phyloP scores from a whole-genome alignment of 2,888 invertebrate species.

The Ormyrus rosae region DNA sequence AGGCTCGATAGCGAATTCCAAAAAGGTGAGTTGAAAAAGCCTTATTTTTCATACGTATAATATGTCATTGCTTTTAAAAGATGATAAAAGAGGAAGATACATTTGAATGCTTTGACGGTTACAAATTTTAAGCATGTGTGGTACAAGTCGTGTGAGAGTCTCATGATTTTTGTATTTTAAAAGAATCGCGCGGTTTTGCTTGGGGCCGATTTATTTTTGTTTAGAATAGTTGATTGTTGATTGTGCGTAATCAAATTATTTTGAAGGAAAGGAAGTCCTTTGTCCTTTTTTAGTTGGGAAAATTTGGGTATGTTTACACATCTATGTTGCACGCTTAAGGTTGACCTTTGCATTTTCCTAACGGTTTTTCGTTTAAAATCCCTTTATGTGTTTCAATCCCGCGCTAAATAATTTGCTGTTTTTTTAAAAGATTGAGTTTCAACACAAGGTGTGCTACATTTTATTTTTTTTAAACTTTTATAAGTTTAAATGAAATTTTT shows the following conservation, averaged over 20 bases:
- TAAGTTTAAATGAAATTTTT: too few species aligned
- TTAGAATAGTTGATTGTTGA: background rate
- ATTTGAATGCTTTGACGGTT: conserved; percentile 6
- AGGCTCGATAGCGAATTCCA: too few species aligned
- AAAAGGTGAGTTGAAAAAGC: too few species aligned
- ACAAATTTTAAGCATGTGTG: background rate
- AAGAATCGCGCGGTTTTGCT: background rate
- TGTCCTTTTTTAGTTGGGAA: conserved; percentile 5
- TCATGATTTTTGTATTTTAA: conserved; percentile 29
- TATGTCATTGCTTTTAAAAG: too few species aligned
- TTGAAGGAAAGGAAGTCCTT: background rate
- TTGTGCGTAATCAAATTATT: background rate
- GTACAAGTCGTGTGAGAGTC: background rate
- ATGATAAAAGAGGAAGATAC: too few species aligned
- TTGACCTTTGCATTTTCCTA: conserved; percentile 37
- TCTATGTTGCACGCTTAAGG: background rate
- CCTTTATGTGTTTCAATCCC: background rate
- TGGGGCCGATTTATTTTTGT: background rate
- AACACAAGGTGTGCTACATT: too few species aligned
- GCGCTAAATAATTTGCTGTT: background rate
- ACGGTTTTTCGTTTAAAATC: conserved; percentile 42
- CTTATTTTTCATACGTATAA: too few species aligned
- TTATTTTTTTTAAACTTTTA: too few species aligned
- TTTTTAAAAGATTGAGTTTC: too few species aligned
- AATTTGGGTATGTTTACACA: conserved; percentile 13